Conservation (phyloP, 35 echinoderm and acorn worm genomes). For the Diadema setosum region DNA sequence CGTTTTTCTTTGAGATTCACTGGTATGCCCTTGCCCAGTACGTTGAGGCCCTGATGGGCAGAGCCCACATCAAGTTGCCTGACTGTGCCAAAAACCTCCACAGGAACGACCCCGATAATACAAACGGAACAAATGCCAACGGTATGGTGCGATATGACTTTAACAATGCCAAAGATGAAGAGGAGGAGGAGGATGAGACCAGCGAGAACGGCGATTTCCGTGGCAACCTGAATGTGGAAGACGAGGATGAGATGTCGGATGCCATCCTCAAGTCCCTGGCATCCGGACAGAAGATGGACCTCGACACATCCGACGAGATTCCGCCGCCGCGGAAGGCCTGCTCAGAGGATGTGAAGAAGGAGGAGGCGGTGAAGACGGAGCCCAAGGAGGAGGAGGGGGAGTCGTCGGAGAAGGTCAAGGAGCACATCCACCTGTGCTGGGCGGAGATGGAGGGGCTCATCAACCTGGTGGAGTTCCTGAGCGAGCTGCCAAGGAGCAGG, state of each 20-base stretch:
- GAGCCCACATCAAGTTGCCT: conserved; percentile 34
- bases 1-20: conserved; percentile 92
- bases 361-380: conserved; percentile 5
- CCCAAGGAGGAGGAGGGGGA: background rate
- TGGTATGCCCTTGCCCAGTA: conserved; percentile 93
- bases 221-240: background rate
- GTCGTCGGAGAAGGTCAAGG: background rate
- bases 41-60: conserved; percentile 66
- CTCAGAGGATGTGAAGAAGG: background rate
- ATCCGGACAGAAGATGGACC: background rate
- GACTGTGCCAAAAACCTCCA: too few relatives aligned
- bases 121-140: background rate
- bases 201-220: background rate
- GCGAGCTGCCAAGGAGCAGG: conserved; percentile 50
- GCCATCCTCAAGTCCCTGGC: background rate
- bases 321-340: too few relatives aligned
- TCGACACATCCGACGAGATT: background rate
- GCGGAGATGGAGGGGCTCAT: conserved; percentile 63
- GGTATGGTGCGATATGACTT: conserved; percentile 11
- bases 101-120: background rate
- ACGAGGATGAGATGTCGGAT: conserved; percentile 26
- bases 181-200: conserved; percentile 16
- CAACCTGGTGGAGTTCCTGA: conserved; percentile 44
- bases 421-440: conserved; percentile 58
- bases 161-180: conserved; percentile 11